Conservation (phyloP, 2,113 vertebrate genomes). For the Trochalopteron elliotii region DNA sequence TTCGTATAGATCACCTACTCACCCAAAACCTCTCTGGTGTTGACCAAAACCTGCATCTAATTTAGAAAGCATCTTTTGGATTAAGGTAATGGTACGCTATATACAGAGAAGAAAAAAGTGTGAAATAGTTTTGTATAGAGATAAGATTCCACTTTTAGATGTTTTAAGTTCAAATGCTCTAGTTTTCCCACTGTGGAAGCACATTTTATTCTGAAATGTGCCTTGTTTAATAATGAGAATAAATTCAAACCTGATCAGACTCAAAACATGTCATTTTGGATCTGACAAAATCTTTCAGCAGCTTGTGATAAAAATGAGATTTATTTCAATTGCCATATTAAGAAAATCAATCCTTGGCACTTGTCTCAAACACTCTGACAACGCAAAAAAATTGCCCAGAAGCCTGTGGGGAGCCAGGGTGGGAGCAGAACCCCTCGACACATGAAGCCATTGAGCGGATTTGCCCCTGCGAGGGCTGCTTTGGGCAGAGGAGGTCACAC, state of each 20-base stretch:
- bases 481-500: neutral
- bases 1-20: neutral
- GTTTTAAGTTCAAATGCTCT: neutral
- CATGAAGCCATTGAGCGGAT: neutral
- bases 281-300: neutral
- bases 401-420: neutral
- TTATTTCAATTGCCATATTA: neutral
- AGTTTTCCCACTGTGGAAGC: neutral
- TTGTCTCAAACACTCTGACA: neutral
- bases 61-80: neutral
- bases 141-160: neutral
- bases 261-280: neutral
- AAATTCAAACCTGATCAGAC: neutral
- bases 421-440: neutral
- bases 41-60: neutral
- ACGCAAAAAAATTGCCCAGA: neutral
- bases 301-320: neutral
- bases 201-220: neutral
- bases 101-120: neutral
- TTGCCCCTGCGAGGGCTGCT: neutral
- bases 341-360: neutral
- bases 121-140: neutral
- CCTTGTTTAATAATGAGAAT: neutral
- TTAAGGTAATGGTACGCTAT: neutral
- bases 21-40: neutral